Evolutionary conservation across 2,113 vertebrate genomes (phyloP).

Genomic region (Petromus typicus): DNA sequence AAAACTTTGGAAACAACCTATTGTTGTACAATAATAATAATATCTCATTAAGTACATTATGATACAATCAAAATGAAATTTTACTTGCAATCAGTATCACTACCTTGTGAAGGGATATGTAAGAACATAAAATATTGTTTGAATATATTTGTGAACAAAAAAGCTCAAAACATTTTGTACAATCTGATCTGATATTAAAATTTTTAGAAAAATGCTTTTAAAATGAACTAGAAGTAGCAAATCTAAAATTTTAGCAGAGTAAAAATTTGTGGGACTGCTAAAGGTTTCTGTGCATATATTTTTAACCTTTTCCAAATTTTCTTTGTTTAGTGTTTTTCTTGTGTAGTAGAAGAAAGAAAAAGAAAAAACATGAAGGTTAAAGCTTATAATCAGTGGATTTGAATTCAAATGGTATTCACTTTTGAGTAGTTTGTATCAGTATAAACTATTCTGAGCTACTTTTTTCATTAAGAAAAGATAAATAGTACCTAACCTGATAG

Average conservation of each 20-base stretch:
- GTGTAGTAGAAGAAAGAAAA: not conserved
- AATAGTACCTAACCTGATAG: not conserved
- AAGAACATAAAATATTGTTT: not conserved
- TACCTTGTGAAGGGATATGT: not conserved
- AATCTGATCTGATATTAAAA: not conserved
- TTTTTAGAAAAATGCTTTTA: not conserved
- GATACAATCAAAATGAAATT: not conserved
- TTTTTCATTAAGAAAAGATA: not conserved
- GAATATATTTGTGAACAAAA: not conserved
- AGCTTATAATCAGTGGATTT: not conserved
- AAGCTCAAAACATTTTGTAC: not conserved
- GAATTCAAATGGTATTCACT: not conserved
- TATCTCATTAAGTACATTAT: slow-evolving; percentile 22
- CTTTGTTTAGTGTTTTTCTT: not conserved
- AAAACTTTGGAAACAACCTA: slow-evolving; percentile 25
- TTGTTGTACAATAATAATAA: slow-evolving; percentile 12
- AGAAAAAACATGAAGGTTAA: not conserved
- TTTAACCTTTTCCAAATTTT: not conserved
- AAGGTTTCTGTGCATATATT: not conserved
- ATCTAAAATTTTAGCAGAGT: not conserved
- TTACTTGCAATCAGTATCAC: not conserved
- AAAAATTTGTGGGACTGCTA: not conserved
- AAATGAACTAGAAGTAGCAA: not conserved
- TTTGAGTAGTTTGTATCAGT: not conserved
- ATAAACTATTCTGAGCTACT: not conserved